These are phyloP conservation scores for Cryptoblepharus egeriae DNA, from an alignment of 2,797 vertebrate species.

Conservation along the genomic window DNA sequence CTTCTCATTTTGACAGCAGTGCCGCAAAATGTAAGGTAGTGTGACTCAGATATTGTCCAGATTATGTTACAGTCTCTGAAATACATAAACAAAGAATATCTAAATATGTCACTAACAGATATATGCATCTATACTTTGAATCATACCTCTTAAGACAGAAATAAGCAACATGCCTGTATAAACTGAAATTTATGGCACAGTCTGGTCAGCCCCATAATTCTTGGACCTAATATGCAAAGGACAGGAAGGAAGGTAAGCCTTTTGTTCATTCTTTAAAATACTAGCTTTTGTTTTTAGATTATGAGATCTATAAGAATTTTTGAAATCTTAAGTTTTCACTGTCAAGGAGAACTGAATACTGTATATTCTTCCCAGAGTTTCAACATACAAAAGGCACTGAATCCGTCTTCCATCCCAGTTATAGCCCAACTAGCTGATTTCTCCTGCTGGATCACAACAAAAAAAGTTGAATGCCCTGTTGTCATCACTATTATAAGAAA, in stretches of 20 bases:
- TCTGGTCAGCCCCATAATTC: slow-evolving; percentile 33
- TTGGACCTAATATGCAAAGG: slow-evolving; percentile 55
- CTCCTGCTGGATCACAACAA: slow-evolving; percentile 1
- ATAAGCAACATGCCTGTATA: background rate
- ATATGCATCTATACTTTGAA: background rate
- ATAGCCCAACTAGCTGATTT: background rate
- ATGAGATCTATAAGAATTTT: background rate
- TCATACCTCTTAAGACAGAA: slow-evolving; percentile 4
- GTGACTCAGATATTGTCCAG: slow-evolving; percentile 42
- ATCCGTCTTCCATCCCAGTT: background rate
- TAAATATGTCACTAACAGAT: slow-evolving; percentile 16
- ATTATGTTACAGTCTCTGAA: slow-evolving; percentile 19
- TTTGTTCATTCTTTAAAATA: slow-evolving; percentile 18
- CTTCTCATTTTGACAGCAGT: slow-evolving; percentile 67
- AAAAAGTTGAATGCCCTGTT: background rate
- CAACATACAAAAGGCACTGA: slow-evolving; percentile 3
- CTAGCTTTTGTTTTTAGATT: background rate
- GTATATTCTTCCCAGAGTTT: slow-evolving; percentile 31
- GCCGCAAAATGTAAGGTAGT: slow-evolving; percentile 65
- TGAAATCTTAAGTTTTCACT: slow-evolving; percentile 6
- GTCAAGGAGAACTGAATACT: slow-evolving; percentile 31
- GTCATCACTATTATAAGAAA: background rate
- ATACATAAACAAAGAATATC: slow-evolving; percentile 13
- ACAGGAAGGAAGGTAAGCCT: slow-evolving; percentile 30
- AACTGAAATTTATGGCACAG: slow-evolving; percentile 37